These are phyloP conservation scores for Stegodyphus mimosarum DNA, from an alignment of 1,140 invertebrate species.

Conservation along the genomic window DNA sequence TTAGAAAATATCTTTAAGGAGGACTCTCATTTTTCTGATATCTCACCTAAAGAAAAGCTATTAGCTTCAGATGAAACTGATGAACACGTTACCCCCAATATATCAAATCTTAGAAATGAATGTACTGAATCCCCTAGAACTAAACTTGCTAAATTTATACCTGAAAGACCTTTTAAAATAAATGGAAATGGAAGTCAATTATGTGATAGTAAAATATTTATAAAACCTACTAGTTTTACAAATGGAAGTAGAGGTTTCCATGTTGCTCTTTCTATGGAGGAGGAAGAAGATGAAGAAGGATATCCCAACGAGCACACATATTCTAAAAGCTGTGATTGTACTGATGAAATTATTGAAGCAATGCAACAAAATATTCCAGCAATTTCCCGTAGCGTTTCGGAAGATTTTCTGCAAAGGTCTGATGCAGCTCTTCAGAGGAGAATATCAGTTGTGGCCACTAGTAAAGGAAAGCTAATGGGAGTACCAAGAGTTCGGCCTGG, in stretches of 20 bases:
- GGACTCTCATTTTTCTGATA: conserved; percentile 3
- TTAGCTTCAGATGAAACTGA: conserved; percentile 8
- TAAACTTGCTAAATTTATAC: conserved; percentile 42
- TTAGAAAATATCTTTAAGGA: neutral
- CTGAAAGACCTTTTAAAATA: conserved; percentile 38
- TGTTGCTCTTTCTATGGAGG: conserved; percentile 41
- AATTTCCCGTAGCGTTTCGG: conserved; percentile 39
- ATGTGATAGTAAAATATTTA: conserved; percentile 52
- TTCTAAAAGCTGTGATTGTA: conserved; percentile 51
- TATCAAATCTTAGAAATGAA: neutral
- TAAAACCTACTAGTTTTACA: neutral
- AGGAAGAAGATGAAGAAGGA: conserved; percentile 7
- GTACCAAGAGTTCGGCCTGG: conserved; percentile 32
- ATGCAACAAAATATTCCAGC: neutral
- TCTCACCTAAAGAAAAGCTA: conserved; percentile 1
- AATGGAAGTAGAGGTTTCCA: conserved; percentile 37
- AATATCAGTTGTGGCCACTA: conserved; percentile 35
- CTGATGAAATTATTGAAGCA: conserved; percentile 32
- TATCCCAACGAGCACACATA: conserved; percentile 8
- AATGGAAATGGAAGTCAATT: neutral
- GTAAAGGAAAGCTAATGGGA: conserved; percentile 49
- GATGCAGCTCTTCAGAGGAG: neutral
- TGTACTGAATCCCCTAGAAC: conserved; percentile 44
- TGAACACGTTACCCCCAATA: neutral
- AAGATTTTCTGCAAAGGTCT: conserved; percentile 19